Evolutionary conservation across 2,888 invertebrate genomes (phyloP), one percentile per base, ranked within the genome.

Genomic region (Nomada ruficornis): DNA sequence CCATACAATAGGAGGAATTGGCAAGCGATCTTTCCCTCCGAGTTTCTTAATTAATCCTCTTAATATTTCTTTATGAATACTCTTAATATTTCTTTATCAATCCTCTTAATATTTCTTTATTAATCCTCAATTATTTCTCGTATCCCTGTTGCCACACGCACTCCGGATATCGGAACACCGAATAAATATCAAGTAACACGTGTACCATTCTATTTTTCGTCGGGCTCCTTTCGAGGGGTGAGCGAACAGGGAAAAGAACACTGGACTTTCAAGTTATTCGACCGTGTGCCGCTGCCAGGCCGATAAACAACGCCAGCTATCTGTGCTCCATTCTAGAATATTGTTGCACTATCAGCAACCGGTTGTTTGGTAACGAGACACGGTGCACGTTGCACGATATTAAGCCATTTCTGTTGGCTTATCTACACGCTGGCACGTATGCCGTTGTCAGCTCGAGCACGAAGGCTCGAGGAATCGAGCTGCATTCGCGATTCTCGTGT

Each of bases 321-420:
- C 83, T 70, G 57, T 42, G 44, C 54, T 42, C 50, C 29, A 62
- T 65, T 77, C 77, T 86, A 70, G 73, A 84, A 84, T 82, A 82
- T 84, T 86, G 82, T 83, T 85, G 87, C 82, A 63, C 9, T 85
- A 82, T 88, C 88, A 83, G 85, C 80, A 79, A 76, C 54, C 68
- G 71, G 65, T 75, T 88, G 80, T 88, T 86, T 85, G 69, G 85
- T 85, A 88, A 88, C 62, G 60, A 59, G 78, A 87, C 69, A 63
- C 77, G 60, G 60, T 29, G 73, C 79, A 69, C 76, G 83, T 76
- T 64, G 70, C 77, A 29, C 64, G 65, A 77, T 77, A 82, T 86
- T 82, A 82, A 87, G 80, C 79, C 67, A 62, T 86, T 79, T 76
- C 84, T 60, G 55, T 29, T 23, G 60, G 57, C 84, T 86, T 84